Evolutionary conservation across 2,113 vertebrate species (phyloP).

Genomic region (Passer montanus): DNA sequence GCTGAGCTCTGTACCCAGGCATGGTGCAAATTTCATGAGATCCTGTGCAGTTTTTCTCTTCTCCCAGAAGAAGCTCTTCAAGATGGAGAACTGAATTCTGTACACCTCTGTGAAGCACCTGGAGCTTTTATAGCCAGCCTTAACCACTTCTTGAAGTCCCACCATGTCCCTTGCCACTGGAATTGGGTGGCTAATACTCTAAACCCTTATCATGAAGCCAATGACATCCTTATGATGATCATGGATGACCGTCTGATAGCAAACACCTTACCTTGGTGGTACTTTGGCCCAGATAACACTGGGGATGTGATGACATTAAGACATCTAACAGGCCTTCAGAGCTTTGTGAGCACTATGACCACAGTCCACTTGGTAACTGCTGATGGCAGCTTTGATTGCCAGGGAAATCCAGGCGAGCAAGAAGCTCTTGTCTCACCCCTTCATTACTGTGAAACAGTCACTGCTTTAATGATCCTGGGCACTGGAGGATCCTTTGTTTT

Average conservation of each 20-base stretch:
- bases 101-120: constrained; percentile 94
- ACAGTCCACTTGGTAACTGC: constrained; percentile 89
- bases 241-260: constrained; percentile 92
- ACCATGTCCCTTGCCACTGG: constrained; percentile 82
- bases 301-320: constrained; percentile 88
- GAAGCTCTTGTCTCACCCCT: constrained; percentile 89
- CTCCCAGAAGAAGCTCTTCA: constrained; percentile 80
- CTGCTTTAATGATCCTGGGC: constrained; percentile 84
- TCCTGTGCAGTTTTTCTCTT: constrained; percentile 82
- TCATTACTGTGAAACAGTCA: constrained; percentile 88
- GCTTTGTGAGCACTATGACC: constrained; percentile 79
- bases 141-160: constrained; percentile 90
- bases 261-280: constrained; percentile 89
- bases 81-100: constrained; percentile 81
- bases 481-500: constrained; percentile 89
- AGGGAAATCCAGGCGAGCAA: constrained; percentile 94
- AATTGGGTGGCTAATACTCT: constrained; percentile 91
- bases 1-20: constrained; percentile 95
- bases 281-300: constrained; percentile 93
- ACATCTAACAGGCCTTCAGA: constrained; percentile 84
- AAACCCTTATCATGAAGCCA: constrained; percentile 92
- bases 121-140: constrained; percentile 92
- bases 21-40: constrained; percentile 95
- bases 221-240: constrained; percentile 83
- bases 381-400: constrained; percentile 97